A percentile compares a stretch with the other conserved stretches of the same genome.
These are phyloP conservation scores for Stenurella melanura DNA, from an alignment of 2,888 invertebrate genomes.

Conservation along the genomic window DNA sequence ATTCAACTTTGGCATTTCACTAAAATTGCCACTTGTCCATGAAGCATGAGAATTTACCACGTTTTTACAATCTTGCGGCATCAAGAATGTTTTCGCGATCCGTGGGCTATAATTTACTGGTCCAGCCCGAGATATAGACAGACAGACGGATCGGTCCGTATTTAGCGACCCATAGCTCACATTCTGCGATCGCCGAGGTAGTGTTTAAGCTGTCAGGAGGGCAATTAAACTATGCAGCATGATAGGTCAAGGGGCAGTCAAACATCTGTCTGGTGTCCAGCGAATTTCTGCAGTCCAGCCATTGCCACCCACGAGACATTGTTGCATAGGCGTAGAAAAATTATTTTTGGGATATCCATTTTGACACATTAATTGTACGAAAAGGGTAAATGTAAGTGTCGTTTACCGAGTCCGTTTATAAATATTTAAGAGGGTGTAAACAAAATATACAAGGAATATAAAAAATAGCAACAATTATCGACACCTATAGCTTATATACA, in stretches of 20 bases:
- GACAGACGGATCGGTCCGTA: conserved; percentile 51
- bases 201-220: conserved; percentile 66
- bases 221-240: conserved; percentile 66
- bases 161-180: conserved; percentile 64
- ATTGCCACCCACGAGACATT: conserved; percentile 29
- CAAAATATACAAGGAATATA: too few relatives aligned
- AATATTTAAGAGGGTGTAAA: too few relatives aligned
- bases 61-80: conserved; percentile 27
- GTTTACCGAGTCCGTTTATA: too few relatives aligned
- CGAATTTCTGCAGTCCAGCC: conserved; percentile 17
- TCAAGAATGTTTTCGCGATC: conserved; percentile 30
- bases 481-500: too few relatives aligned
- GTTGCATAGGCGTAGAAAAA: conserved; percentile 8
- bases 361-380: too few relatives aligned
- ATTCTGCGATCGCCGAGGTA: conserved; percentile 57
- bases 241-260: conserved; percentile 64
- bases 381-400: too few relatives aligned
- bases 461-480: too few relatives aligned
- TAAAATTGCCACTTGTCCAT: conserved; percentile 14
- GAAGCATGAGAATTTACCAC: conserved; percentile 27
- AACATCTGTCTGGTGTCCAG: conserved; percentile 46
- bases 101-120: conserved; percentile 52
- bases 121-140: conserved; percentile 41
- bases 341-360: neutral
- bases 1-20: conserved; percentile 11